Evolutionary conservation across 2,797 vertebrate genomes (phyloP).

Genomic region (Natrix natrix): DNA sequence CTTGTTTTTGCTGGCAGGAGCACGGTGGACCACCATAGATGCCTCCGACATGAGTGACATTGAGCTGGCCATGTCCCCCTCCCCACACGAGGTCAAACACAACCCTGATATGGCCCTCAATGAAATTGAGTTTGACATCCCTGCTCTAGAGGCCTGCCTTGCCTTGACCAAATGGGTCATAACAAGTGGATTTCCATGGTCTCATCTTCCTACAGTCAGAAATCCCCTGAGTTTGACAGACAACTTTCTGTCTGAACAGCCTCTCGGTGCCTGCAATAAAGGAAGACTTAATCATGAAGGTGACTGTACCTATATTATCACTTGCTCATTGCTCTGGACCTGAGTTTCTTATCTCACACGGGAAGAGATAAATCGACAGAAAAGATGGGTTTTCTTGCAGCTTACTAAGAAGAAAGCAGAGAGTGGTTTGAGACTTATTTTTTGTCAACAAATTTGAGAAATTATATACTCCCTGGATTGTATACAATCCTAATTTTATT

Average conservation of each 20-base stretch:
- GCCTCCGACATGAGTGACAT: no score
- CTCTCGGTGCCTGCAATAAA: background rate
- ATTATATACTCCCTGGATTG: background rate
- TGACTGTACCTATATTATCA: background rate
- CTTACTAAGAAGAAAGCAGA: conserved; percentile 7
- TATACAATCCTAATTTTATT: background rate
- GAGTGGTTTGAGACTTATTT: background rate
- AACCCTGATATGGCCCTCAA: no score
- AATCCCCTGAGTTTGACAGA: background rate
- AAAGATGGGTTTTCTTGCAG: background rate
- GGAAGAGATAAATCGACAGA: background rate
- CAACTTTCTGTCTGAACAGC: background rate
- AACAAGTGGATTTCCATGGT: background rate
- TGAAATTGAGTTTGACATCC: no score
- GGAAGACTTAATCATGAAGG: rapidly evolving
- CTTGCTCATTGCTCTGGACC: rapidly evolving
- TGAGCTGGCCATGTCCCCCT: no score
- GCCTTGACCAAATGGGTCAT: no score
- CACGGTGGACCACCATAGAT: no score
- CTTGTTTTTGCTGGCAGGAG: no score
- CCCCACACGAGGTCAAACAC: no score
- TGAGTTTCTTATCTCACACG: background rate
- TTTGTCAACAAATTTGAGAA: background rate
- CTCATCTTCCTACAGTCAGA: background rate
- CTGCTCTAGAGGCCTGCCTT: no score